Percentiles rank a stretch among this genome's conserved stretches.
These are phyloP conservation scores for Corythaixoides concolor DNA, from an alignment of 2,113 vertebrate genomes.

Conservation along the genomic window DNA sequence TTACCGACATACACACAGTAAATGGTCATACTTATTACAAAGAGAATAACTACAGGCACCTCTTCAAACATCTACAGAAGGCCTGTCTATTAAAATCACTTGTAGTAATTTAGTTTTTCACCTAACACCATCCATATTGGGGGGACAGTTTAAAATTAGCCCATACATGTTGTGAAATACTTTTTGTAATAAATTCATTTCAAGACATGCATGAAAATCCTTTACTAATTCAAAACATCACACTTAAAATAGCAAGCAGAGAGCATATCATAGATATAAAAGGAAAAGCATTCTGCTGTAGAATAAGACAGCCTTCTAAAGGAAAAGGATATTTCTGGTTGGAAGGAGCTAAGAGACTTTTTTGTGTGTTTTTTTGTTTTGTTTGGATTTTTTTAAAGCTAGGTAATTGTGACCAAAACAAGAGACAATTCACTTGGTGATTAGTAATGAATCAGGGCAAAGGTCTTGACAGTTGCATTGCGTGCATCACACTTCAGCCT, in stretches of 20 bases:
- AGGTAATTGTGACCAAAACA: neutral
- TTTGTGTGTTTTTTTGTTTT: too few species aligned
- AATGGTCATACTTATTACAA: neutral
- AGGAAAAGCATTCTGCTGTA: neutral
- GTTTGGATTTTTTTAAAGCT: neutral
- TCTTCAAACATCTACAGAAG: neutral
- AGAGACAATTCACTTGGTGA: neutral
- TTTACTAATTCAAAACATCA: neutral
- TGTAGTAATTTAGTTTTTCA: neutral
- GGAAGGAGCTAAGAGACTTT: neutral
- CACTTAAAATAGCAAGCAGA: neutral
- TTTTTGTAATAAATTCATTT: neutral
- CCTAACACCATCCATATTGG: neutral
- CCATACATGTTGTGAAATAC: neutral
- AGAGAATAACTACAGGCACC: neutral
- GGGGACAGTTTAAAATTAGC: neutral
- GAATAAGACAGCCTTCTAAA: neutral
- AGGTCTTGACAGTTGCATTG: neutral
- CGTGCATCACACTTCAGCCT: neutral
- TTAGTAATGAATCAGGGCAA: neutral
- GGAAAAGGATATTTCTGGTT: neutral
- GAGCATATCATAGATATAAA: neutral
- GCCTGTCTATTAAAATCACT: neutral
- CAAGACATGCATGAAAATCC: neutral
- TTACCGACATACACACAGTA: neutral